Percentiles rank a stretch among this genome's conserved stretches.
These are phyloP conservation scores for Lindbergichthys nudifrons DNA, from an alignment of 2,797 vertebrate species.

Conservation along the genomic window DNA sequence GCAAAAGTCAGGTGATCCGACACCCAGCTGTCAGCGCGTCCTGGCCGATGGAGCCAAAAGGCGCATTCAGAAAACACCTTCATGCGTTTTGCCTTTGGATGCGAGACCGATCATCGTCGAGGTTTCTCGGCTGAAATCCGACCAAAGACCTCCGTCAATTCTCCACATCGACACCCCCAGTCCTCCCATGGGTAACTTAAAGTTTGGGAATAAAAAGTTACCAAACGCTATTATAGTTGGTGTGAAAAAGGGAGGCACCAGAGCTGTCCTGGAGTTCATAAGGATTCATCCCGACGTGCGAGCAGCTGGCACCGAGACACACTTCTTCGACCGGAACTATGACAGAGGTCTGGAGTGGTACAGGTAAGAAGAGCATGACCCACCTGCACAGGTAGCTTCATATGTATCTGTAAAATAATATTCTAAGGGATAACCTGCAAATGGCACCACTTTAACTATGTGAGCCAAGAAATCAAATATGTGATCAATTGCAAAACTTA, in stretches of 20 bases:
- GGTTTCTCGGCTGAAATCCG: constrained; percentile 40
- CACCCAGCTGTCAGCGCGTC: constrained; percentile 79
- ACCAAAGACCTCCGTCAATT: constrained; percentile 43
- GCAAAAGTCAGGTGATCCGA: constrained; percentile 76
- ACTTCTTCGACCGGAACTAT: constrained; percentile 95
- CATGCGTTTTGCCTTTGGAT: constrained; percentile 69
- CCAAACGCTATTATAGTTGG: constrained; percentile 93
- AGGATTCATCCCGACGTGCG: constrained; percentile 92
- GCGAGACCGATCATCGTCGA: constrained; percentile 44
- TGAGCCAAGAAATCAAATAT: background rate
- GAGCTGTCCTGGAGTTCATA: constrained; percentile 93
- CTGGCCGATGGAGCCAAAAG: constrained; percentile 78
- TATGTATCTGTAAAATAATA: background rate
- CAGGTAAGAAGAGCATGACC: constrained; percentile 86
- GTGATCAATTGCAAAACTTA: background rate
- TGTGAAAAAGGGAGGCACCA: constrained; percentile 93
- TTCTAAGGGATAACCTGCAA: background rate
- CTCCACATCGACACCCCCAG: constrained; percentile 61
- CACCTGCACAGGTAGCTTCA: constrained; percentile 37
- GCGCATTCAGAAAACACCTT: constrained; percentile 84
- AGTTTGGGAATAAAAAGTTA: constrained; percentile 89
- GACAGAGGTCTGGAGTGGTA: constrained; percentile 92
- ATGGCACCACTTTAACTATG: no score
- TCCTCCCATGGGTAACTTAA: constrained; percentile 69
- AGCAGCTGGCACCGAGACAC: constrained; percentile 91